These are phyloP conservation scores for Diaperis boleti DNA, from an alignment of 2,888 invertebrate genomes.

Conservation along the genomic window DNA sequence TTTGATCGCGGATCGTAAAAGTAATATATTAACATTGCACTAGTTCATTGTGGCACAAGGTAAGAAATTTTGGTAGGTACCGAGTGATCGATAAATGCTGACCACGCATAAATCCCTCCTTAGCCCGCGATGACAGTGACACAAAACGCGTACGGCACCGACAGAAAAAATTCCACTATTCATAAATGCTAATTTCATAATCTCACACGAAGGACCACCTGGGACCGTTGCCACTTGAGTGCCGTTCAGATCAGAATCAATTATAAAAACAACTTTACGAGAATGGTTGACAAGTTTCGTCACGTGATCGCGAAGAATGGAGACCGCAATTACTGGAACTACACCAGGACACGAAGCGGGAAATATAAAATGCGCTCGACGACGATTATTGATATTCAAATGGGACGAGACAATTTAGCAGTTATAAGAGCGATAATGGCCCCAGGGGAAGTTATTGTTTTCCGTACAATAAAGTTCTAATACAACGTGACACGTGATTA, in stretches of 20 bases:
- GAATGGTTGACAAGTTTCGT: slow-evolving; percentile 24
- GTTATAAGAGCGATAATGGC: background rate
- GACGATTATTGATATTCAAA: background rate
- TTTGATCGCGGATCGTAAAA: slow-evolving; percentile 58
- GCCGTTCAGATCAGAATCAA: slow-evolving; percentile 14
- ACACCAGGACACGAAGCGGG: slow-evolving; percentile 53
- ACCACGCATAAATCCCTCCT: too few species aligned
- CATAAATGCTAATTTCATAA: slow-evolving; percentile 26
- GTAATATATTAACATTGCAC: slow-evolving; percentile 57
- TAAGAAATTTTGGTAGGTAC: too few species aligned
- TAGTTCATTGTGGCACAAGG: too few species aligned
- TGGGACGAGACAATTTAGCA: background rate
- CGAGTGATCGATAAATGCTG: too few species aligned
- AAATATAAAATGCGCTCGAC: slow-evolving; percentile 51
- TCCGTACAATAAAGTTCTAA: too few species aligned
- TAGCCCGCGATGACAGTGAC: too few species aligned
- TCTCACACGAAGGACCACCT: slow-evolving; percentile 27
- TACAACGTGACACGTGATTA: slow-evolving; percentile 61
- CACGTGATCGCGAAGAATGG: slow-evolving; percentile 19
- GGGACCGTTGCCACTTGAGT: slow-evolving; percentile 18
- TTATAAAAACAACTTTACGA: slow-evolving; percentile 13
- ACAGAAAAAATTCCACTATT: slow-evolving; percentile 11
- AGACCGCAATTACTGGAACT: slow-evolving; percentile 49
- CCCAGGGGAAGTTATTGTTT: too few species aligned
- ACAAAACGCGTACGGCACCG: background rate